Conservation (phyloP, 2,797 vertebrate species). For the Melanotaenia pygmaea region DNA sequence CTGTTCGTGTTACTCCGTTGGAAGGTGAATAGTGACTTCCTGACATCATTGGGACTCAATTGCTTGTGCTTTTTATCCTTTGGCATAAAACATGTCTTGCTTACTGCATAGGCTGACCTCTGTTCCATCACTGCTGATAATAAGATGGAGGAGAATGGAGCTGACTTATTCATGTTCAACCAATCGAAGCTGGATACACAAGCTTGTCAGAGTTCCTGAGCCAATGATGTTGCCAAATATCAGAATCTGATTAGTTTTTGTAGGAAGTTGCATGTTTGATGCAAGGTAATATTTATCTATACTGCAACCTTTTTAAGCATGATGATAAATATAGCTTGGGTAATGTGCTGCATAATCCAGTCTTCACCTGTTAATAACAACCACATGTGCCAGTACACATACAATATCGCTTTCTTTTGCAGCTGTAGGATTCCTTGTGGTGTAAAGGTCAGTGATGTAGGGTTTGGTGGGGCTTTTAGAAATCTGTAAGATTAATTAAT, state of each 20-base stretch:
- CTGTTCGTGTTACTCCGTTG: conserved; percentile 67
- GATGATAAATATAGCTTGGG: not conserved
- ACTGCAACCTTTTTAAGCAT: not conserved
- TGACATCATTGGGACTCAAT: conserved; percentile 67
- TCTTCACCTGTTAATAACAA: conserved; percentile 21
- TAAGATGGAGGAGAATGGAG: conserved; percentile 59
- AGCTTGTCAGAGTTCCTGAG: conserved; percentile 47
- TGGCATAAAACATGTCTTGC: conserved; percentile 73
- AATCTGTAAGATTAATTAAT: conserved; percentile 58
- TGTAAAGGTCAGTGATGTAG: conserved; percentile 59
- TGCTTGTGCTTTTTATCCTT: conserved; percentile 73
- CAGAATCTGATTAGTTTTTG: conserved; percentile 21
- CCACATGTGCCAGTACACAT: conserved; percentile 29
- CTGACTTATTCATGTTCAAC: conserved; percentile 70
- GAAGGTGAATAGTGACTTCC: conserved; percentile 64
- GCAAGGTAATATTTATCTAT: not conserved
- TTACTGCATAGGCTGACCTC: conserved; percentile 64
- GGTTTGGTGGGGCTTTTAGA: conserved; percentile 48
- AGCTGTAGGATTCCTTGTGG: conserved; percentile 27
- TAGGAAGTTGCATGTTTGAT: not conserved
- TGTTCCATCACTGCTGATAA: conserved; percentile 72
- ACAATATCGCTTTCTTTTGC: conserved; percentile 22
- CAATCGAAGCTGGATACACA: conserved; percentile 60
- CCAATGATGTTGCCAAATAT: conserved; percentile 60
- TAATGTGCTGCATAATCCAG: conserved; percentile 3